Evolutionary conservation across 2,113 vertebrate species (phyloP).

Genomic region (Sylvietta virens): DNA sequence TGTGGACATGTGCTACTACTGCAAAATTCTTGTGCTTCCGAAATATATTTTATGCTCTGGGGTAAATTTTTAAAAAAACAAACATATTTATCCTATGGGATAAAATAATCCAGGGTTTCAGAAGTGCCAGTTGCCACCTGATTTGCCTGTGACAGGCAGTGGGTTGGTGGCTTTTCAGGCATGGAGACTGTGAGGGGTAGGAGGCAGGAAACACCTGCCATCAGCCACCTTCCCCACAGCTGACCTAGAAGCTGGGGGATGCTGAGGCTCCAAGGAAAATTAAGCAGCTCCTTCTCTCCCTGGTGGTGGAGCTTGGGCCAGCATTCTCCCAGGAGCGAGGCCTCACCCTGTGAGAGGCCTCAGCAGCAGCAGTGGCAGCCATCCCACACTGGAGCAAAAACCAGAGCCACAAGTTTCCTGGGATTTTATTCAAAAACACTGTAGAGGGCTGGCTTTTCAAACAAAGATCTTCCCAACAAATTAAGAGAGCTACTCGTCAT

Average conservation of each 20-base stretch:
- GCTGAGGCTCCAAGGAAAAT: not conserved
- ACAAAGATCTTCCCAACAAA: not conserved
- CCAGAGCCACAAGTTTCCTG: not conserved
- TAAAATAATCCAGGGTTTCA: not conserved
- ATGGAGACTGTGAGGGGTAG: rapidly evolving
- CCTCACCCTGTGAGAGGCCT: rapidly evolving
- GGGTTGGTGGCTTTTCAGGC: rapidly evolving
- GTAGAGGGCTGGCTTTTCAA: rapidly evolving
- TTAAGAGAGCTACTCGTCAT: not conserved
- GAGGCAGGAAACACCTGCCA: rapidly evolving
- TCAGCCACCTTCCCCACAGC: rapidly evolving
- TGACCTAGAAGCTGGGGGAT: rapidly evolving
- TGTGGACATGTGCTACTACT: constrained; percentile 19
- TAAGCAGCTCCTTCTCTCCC: not conserved
- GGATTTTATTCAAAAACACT: not conserved
- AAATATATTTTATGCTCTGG: not conserved
- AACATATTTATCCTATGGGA: not conserved
- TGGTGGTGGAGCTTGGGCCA: rapidly evolving
- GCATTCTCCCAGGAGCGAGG: rapidly evolving
- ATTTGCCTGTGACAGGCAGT: rapidly evolving
- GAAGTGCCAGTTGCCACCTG: not conserved
- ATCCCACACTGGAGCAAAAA: not conserved
- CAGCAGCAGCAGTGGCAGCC: rapidly evolving
- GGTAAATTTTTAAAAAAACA: not conserved
- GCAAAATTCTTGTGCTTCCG: not conserved